Percentiles rank a stretch among this genome's conserved stretches.
phyloP scores from a whole-genome alignment of 2,113 vertebrate species.

The Colaptes auratus region DNA sequence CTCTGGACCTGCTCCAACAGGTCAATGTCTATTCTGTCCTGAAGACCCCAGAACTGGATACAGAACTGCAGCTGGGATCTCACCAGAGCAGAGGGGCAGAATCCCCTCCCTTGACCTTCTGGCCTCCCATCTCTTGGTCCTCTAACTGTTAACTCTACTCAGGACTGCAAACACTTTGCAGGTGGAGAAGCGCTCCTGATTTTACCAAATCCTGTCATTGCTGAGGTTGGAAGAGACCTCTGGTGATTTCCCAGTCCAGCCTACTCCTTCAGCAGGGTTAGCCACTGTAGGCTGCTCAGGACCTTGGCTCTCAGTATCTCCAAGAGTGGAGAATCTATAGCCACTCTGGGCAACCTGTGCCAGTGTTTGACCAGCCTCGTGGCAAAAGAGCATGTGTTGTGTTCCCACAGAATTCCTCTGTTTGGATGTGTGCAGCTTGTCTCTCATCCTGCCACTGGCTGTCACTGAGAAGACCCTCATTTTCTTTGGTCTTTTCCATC shows the following conservation, averaged over 20 bases:
- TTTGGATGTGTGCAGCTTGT: accelerated
- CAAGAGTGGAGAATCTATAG: background rate
- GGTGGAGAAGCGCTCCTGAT: background rate
- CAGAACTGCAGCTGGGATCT: too few relatives aligned
- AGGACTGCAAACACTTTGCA: too few relatives aligned
- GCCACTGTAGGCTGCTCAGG: background rate
- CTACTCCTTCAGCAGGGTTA: background rate
- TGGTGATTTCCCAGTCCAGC: accelerated
- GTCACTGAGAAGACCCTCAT: accelerated
- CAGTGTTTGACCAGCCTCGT: accelerated
- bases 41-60: too few relatives aligned
- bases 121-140: too few relatives aligned
- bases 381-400: accelerated
- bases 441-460: background rate
- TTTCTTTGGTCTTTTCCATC: background rate
- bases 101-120: too few relatives aligned
- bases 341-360: too few relatives aligned
- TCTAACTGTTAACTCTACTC: too few relatives aligned
- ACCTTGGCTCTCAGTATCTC: background rate
- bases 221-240: background rate
- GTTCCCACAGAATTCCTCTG: too few relatives aligned
- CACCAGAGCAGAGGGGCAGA: too few relatives aligned
- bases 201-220: too few relatives aligned
- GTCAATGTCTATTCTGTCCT: too few relatives aligned
- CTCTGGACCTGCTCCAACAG: too few relatives aligned